Evolutionary conservation across 1,140 invertebrate genomes (phyloP).

Genomic region (Oreohelix idahoensis): DNA sequence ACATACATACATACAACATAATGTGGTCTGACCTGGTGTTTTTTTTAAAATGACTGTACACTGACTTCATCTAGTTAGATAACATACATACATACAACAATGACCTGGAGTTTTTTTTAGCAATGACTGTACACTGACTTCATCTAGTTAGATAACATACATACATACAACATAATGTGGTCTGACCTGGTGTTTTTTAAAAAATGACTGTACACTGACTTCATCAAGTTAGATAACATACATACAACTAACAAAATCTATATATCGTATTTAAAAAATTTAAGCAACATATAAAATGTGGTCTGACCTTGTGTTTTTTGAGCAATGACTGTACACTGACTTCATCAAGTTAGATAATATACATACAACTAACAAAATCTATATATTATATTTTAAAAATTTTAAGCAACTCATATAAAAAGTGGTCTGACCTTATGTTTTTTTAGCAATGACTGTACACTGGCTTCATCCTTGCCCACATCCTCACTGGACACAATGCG

Average conservation of each 20-base stretch:
- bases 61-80: conserved; percentile 99
- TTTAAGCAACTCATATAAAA: no score
- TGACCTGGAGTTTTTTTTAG: no score
- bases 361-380: no score
- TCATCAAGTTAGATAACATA: no score
- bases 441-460: conserved; percentile 96
- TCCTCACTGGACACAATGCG: conserved; percentile 97
- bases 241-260: no score
- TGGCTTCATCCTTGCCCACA: conserved; percentile 98
- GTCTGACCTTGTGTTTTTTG: conserved; percentile 93
- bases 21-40: conserved; percentile 85
- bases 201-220: conserved; percentile 95
- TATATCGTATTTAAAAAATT: no score
- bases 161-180: background rate
- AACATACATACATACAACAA: no score
- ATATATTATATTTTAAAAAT: no score
- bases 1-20: no score
- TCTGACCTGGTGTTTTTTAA: conserved; percentile 95
- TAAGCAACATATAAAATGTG: background rate
- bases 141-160: no score
- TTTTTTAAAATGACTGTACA: conserved; percentile 96
- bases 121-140: conserved; percentile 96
- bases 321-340: conserved; percentile 96
- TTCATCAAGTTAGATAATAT: no score
- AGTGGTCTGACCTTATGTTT: conserved; percentile 87